phyloP scores from a whole-genome alignment of 2,888 invertebrate genomes.

The Allygus modestus region DNA sequence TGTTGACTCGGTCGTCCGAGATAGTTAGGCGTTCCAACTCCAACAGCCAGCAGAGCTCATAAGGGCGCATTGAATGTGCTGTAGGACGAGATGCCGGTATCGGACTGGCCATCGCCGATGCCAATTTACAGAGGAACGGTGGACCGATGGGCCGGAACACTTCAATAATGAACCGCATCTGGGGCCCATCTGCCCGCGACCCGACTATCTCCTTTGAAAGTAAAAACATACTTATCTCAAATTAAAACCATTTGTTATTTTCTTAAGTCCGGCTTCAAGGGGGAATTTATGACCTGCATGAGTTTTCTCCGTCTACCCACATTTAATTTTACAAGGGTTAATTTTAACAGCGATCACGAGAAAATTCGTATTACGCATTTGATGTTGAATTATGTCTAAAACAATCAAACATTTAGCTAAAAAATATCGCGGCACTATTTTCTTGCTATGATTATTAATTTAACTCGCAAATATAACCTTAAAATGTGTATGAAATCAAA shows the following conservation, averaged over 20 bases:
- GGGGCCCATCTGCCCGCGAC: constrained; percentile 15
- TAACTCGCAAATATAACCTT: no score
- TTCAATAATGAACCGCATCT: constrained; percentile 56
- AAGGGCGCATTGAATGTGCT: not conserved
- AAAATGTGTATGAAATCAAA: no score
- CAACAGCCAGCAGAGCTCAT: constrained; percentile 17
- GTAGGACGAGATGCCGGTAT: constrained; percentile 12
- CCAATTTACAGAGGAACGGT: constrained; percentile 51
- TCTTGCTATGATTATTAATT: no score
- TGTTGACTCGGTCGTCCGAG: not conserved
- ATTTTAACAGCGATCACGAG: no score
- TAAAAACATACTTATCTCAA: not conserved
- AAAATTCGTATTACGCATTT: no score
- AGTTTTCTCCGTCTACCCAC: no score
- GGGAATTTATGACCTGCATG: no score
- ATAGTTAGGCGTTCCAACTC: not conserved
- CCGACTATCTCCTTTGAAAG: not conserved
- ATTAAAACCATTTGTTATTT: not conserved
- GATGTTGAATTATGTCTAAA: no score
- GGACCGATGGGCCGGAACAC: constrained; percentile 57
- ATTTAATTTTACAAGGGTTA: no score
- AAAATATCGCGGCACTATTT: no score
- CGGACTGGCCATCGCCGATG: constrained; percentile 39
- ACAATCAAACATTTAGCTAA: no score
- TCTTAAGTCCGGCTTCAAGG: not conserved